Percentiles rank a stretch among this genome's conserved stretches.
phyloP scores from a whole-genome alignment of 2,797 vertebrate genomes.

The Lepidocolaptes lacrymiger region DNA sequence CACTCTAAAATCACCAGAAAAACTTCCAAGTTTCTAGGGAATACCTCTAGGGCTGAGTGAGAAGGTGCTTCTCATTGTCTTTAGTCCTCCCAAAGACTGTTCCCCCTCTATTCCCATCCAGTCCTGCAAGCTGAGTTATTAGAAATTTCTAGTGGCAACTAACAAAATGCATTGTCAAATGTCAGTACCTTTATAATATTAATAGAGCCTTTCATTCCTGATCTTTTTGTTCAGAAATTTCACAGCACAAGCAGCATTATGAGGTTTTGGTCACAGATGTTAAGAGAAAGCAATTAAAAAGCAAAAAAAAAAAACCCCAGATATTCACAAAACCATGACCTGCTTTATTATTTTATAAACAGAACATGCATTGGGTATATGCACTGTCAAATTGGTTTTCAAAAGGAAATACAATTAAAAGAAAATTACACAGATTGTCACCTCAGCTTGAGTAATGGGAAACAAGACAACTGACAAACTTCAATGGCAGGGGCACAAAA shows the following conservation, averaged over 20 bases:
- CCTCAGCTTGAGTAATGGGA: neutral
- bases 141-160: neutral
- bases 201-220: neutral
- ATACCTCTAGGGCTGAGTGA: neutral
- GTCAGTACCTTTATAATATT: neutral
- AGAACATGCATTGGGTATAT: neutral
- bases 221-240: neutral
- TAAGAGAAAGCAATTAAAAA: neutral
- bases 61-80: accelerated
- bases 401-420: neutral
- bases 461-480: neutral
- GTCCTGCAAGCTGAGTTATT: neutral
- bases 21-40: neutral
- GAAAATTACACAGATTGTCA: neutral
- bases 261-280: neutral
- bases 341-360: neutral
- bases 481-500: neutral
- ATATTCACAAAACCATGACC: neutral
- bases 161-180: neutral
- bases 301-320: neutral
- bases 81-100: neutral
- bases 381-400: neutral
- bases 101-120: neutral
- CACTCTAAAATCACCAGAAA: neutral
- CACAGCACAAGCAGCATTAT: neutral